A percentile compares a stretch with the other conserved stretches of the same genome.
Conservation (phyloP, 2,113 vertebrate genomes). For the Oenanthe oenanthe region DNA sequence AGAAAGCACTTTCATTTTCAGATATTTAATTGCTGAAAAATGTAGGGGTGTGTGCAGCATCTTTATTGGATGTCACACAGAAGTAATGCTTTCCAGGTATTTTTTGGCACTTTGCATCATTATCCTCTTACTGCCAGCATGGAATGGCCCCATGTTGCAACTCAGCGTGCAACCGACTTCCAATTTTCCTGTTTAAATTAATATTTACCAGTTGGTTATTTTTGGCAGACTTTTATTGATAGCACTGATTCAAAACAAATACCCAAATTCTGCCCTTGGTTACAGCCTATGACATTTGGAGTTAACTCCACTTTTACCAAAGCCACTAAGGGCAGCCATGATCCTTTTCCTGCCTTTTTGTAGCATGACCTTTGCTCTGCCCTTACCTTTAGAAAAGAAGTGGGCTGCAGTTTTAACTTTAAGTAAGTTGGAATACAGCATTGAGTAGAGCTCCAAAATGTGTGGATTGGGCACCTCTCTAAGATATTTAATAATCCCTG, state of each 20-base stretch:
- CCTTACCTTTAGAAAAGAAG: not conserved
- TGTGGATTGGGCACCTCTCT: not conserved
- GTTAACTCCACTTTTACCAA: slow-evolving; percentile 18
- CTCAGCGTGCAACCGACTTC: slow-evolving; percentile 47
- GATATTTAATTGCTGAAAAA: slow-evolving; percentile 64
- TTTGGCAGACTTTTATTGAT: slow-evolving; percentile 58
- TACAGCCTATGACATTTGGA: slow-evolving; percentile 18
- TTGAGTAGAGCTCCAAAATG: not conserved
- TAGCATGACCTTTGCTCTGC: not conserved
- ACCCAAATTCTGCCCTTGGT: slow-evolving; percentile 38
- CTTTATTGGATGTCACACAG: slow-evolving; percentile 48
- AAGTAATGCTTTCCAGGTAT: slow-evolving; percentile 61
- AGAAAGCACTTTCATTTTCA: slow-evolving; percentile 37
- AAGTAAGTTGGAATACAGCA: not conserved
- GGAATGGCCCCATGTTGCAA: slow-evolving; percentile 56
- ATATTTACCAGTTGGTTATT: slow-evolving; percentile 69
- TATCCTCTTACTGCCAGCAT: slow-evolving; percentile 59
- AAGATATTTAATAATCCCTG: not conserved
- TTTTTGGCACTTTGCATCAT: not conserved
- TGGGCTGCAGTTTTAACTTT: not conserved
- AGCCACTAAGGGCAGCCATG: not conserved
- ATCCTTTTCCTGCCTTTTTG: not conserved
- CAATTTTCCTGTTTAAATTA: slow-evolving; percentile 66
- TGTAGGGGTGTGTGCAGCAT: slow-evolving; percentile 26
- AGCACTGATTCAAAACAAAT: slow-evolving; percentile 39